Base-by-base conservation (phyloP, 2,888 invertebrate genomes). In the Hermaeophaga mercurialis region DNA sequence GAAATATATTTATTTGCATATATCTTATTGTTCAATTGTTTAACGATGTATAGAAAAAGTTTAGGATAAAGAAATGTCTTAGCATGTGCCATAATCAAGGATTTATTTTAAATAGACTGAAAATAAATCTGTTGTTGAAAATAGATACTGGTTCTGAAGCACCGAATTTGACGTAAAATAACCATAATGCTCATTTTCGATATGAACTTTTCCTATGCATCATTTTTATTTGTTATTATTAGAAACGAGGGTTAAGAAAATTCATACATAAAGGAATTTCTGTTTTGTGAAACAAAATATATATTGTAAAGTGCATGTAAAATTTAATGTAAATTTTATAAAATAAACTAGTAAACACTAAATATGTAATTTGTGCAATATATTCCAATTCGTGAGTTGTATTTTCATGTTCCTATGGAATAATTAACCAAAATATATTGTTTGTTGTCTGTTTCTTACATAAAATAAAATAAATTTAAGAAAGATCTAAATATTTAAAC, bases 241-340 rank as follows among this genome's bases (percentile, higher is more conserved):
- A 33, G 45, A 33, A n/a, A n/a, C 31, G 26, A n/a, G n/a, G n/a
- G n/a, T n/a, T n/a, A n/a, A 41, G 12, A 24, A 14, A 19, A 22
- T 19, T 33, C 12, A 19, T 22, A 17, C 17, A 34, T 47, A 47
- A 45, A 15, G 31, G 44, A 36, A 12, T 31, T 26, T 17, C 28
- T 41, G 19, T 56, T 44, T 15, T 45, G 14, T 49, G 44, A 36
- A 38, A 22, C 6, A 39, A 31, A 14, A 17, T 34, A 39, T 26
- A 38, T 41, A 53, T 53, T 52, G 45, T 46, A 58, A 39, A 59
- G 61, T 62, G 59, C 58, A 62, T 61, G 62, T 50, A 36, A 62
- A 63, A 56, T 63, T 56, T 56, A 43, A 62, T 65, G 65, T 65
- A 65, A 58, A 63, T 65, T 65, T 65, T 65, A 61, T 65, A 65